Percentiles rank a stretch among this genome's conserved stretches.
phyloP scores from a whole-genome alignment of 2,797 vertebrate genomes.

The Hoplostethus mediterraneus region DNA sequence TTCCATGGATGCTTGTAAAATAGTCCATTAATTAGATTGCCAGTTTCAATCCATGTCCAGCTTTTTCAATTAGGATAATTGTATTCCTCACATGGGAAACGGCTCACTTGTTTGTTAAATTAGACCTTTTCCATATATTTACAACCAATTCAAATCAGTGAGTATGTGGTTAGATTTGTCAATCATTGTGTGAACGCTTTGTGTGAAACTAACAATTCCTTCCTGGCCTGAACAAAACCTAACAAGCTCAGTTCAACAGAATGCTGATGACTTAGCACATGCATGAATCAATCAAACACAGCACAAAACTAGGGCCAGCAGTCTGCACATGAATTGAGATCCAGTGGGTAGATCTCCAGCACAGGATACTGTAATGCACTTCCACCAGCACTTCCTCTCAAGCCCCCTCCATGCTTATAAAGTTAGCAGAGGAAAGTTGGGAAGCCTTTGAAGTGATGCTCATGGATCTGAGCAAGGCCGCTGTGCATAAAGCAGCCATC shows the following conservation, averaged over 20 bases:
- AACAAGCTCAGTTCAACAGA: slow-evolving; percentile 9
- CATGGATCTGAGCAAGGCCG: slow-evolving; percentile 15
- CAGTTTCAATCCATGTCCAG: slow-evolving; percentile 78
- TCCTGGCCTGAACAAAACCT: slow-evolving; percentile 4
- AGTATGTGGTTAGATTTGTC: slow-evolving; percentile 40
- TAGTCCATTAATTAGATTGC: slow-evolving; percentile 77
- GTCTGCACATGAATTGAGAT: background rate
- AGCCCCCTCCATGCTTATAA: too few species aligned
- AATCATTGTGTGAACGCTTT: slow-evolving; percentile 36
- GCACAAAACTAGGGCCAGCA: slow-evolving; percentile 3
- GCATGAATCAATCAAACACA: slow-evolving; percentile 9
- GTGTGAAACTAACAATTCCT: slow-evolving; percentile 39
- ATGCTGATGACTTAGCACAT: background rate
- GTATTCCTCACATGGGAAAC: slow-evolving; percentile 65
- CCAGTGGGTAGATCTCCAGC: slow-evolving; percentile 18
- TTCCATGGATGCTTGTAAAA: slow-evolving; percentile 66
- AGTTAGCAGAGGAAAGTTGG: background rate
- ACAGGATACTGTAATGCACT: slow-evolving; percentile 34
- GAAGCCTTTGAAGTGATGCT: slow-evolving; percentile 59
- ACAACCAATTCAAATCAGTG: slow-evolving; percentile 53
- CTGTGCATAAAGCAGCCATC: slow-evolving; percentile 5
- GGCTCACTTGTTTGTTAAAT: slow-evolving; percentile 68
- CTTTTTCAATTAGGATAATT: slow-evolving; percentile 79
- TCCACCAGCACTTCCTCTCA: slow-evolving; percentile 47
- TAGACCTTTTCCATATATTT: slow-evolving; percentile 62